Evolutionary conservation across 30 jellyfish, hydroid and myxozoan species (phyloP).

Genomic region (Mastigias papua): DNA sequence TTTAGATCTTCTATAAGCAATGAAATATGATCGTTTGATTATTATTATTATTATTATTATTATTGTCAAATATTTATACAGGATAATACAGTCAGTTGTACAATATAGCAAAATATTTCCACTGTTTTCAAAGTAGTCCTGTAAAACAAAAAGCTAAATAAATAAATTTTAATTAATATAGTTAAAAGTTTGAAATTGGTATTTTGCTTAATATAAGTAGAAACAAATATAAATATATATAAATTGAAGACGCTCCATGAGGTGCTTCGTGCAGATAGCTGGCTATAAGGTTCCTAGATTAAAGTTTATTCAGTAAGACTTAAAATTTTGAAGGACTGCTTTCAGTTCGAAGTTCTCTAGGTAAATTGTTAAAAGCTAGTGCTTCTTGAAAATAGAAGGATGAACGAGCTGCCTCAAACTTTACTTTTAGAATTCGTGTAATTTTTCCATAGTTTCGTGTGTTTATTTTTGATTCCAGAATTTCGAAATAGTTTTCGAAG

Average conservation of each 20-base stretch:
- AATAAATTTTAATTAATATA: too few relatives aligned
- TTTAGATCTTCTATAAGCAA: conserved; percentile 37
- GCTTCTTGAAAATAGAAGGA: too few relatives aligned
- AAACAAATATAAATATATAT: too few relatives aligned
- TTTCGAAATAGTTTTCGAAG: conserved; percentile 58
- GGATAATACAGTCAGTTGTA: conserved; percentile 50
- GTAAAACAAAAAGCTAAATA: too few relatives aligned
- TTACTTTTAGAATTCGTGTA: conserved; percentile 48
- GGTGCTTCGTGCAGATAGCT: conserved; percentile 6
- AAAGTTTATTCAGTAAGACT: conserved; percentile 20
- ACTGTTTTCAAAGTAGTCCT: conserved; percentile 13
- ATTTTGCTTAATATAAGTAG: too few relatives aligned
- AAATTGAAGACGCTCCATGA: too few relatives aligned
- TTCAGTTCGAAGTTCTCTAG: too few relatives aligned
- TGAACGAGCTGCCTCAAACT: too few relatives aligned
- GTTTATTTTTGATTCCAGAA: too few relatives aligned
- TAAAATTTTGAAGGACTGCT: too few relatives aligned
- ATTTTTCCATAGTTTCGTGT: conserved; percentile 49
- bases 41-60: neutral
- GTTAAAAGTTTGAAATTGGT: too few relatives aligned
- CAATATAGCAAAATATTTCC: conserved; percentile 15
- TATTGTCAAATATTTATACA: neutral
- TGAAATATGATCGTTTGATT: conserved; percentile 20
- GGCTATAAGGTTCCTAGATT: conserved; percentile 5
- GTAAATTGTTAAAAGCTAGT: too few relatives aligned